A percentile compares a stretch with the other conserved stretches of the same genome.
Evolutionary conservation across 2,113 vertebrate genomes (phyloP).

Genomic region (Echinops telfairi): DNA sequence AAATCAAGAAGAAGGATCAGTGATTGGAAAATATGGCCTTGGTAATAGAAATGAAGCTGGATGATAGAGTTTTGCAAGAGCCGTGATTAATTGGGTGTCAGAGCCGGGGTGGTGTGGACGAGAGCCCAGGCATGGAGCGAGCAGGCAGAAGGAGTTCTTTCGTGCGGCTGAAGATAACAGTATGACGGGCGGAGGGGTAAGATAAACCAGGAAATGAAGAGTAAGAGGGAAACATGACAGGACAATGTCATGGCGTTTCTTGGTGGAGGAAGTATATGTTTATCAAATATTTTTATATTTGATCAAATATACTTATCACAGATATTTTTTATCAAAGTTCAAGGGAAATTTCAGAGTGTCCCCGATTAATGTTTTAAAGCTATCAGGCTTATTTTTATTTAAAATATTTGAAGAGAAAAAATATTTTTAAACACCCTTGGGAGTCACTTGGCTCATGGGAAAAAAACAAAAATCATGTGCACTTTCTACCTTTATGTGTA

Average conservation of each 20-base stretch:
- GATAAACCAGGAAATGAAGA: background rate
- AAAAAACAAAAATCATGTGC: background rate
- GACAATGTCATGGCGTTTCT: background rate
- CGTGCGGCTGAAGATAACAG: background rate
- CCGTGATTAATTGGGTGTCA: no score
- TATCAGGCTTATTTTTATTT: background rate
- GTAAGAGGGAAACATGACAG: background rate
- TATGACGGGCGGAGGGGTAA: background rate
- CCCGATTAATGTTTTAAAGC: background rate
- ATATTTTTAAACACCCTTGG: background rate
- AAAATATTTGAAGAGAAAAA: constrained; percentile 24
- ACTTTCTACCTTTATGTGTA: background rate
- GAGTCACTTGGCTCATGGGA: background rate
- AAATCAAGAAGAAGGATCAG: background rate
- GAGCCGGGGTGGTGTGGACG: background rate
- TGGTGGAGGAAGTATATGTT: background rate
- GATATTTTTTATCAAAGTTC: background rate
- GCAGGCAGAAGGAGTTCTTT: background rate
- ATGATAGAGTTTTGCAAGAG: background rate
- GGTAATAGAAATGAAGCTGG: no score
- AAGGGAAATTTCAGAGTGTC: background rate
- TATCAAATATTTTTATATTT: no score
- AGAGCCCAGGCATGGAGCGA: background rate
- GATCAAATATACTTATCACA: no score
- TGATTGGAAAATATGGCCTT: no score